Evolutionary conservation across 2,888 invertebrate genomes (phyloP).

Genomic region (Pyrrhopygopsis socrates): DNA sequence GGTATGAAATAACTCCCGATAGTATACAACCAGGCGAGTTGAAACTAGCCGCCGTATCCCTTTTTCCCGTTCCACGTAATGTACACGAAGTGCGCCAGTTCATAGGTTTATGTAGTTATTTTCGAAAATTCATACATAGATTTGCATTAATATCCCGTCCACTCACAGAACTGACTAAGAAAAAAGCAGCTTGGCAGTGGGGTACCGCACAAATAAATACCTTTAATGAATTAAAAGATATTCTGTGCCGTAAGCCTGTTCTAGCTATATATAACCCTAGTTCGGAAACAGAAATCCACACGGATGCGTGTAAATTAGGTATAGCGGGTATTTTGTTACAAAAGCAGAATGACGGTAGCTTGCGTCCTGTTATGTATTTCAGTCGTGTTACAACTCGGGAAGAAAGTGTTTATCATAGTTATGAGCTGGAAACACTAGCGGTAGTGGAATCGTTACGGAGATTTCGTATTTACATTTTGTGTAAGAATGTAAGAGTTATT

Average conservation of each 20-base stretch:
- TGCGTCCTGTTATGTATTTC: background rate
- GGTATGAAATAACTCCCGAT: background rate
- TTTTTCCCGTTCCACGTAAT: too few species aligned
- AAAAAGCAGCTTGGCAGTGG: background rate
- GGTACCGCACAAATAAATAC: background rate
- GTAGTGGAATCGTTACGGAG: constrained; percentile 31
- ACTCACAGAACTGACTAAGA: background rate
- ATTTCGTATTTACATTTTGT: constrained; percentile 21
- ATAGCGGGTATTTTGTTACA: constrained; percentile 2
- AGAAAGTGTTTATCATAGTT: too few species aligned
- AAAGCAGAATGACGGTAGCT: background rate
- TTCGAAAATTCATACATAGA: background rate
- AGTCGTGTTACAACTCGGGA: background rate
- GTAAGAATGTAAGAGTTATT: constrained; percentile 29
- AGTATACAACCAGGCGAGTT: too few species aligned
- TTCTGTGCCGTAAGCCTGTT: background rate
- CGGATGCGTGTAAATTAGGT: background rate
- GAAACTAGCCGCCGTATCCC: too few species aligned
- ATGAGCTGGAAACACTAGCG: constrained; percentile 36
- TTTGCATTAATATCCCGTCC: background rate
- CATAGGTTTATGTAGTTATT: constrained; percentile 9
- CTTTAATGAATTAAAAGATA: background rate
- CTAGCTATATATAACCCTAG: background rate
- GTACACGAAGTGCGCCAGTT: background rate
- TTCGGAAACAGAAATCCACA: background rate